Percentiles rank a stretch among this genome's conserved stretches.
phyloP scores from a whole-genome alignment of 2,113 vertebrate genomes.

The Rhinoderma darwinii region DNA sequence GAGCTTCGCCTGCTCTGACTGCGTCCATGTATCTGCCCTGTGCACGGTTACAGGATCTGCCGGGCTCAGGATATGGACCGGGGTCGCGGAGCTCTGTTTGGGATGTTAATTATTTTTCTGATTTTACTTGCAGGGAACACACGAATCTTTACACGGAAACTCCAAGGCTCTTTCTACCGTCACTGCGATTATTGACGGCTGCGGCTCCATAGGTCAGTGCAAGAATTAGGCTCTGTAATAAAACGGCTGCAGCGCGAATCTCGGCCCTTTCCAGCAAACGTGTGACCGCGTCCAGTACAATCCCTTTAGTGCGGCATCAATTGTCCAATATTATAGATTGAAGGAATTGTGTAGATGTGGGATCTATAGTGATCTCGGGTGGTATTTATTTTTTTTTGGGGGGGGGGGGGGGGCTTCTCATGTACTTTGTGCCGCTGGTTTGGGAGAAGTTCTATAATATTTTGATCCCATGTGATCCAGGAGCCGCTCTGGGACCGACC shows the following conservation, averaged over 20 bases:
- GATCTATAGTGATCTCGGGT: too few relatives aligned
- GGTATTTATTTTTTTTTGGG: too few relatives aligned
- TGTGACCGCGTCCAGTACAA: too few relatives aligned
- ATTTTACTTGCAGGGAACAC: slow-evolving; percentile 82
- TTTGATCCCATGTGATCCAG: slow-evolving; percentile 66
- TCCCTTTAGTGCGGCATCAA: too few relatives aligned
- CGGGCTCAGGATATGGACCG: neutral
- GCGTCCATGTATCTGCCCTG: neutral
- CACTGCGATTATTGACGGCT: slow-evolving; percentile 94
- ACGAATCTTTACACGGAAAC: slow-evolving; percentile 90
- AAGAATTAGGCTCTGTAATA: neutral
- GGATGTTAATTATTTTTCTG: neutral
- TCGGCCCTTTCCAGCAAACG: too few relatives aligned
- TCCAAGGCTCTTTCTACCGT: slow-evolving; percentile 93
- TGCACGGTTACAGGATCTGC: neutral
- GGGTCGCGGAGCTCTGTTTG: neutral
- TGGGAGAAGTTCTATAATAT: neutral
- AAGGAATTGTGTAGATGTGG: too few relatives aligned
- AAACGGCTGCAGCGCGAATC: too few relatives aligned
- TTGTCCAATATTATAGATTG: too few relatives aligned
- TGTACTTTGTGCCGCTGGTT: too few relatives aligned
- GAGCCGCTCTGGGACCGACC: slow-evolving; percentile 90
- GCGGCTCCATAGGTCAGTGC: slow-evolving; percentile 89
- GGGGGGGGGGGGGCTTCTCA: too few relatives aligned
- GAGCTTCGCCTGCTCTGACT: neutral